Percentiles rank a stretch among this genome's conserved stretches.
These are phyloP conservation scores for Micromys minutus DNA, from an alignment of 2,113 vertebrate species.

Conservation along the genomic window DNA sequence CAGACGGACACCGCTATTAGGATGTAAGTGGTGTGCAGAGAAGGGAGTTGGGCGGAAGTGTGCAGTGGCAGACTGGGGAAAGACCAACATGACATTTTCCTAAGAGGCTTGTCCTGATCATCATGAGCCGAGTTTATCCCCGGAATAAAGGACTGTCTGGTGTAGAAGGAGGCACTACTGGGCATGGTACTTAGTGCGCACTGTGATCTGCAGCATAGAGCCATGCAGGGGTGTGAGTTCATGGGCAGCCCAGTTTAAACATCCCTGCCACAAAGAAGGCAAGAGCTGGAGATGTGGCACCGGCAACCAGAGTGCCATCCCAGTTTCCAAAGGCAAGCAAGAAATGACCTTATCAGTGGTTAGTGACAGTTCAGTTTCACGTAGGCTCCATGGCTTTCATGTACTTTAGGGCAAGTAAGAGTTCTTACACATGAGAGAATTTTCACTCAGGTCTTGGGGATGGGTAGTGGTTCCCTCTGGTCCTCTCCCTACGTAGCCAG, in stretches of 20 bases:
- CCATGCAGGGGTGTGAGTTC: not conserved
- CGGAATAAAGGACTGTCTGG: conserved; percentile 32
- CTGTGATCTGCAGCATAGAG: not conserved
- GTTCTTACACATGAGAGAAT: not conserved
- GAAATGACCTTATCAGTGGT: not conserved
- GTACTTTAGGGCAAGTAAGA: conserved; percentile 26
- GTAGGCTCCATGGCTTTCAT: not conserved
- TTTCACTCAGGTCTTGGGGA: not conserved
- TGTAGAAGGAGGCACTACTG: conserved; percentile 12
- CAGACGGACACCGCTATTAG: not conserved
- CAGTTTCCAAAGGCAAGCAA: conserved; percentile 32
- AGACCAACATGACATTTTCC: conserved; percentile 7
- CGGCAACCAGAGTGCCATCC: not conserved
- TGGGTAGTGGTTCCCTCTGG: not conserved
- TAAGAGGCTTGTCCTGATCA: not conserved
- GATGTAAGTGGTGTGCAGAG: not conserved
- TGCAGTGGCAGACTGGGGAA: not conserved
- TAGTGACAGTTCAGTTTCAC: not conserved
- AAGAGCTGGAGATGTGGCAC: not conserved
- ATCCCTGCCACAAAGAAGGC: not conserved
- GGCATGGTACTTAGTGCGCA: too few relatives aligned
- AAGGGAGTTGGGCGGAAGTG: not conserved
- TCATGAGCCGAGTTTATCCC: not conserved
- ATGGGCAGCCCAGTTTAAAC: not conserved
- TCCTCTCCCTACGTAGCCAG: not conserved